Evolutionary conservation across 2,888 invertebrate genomes (phyloP).

Genomic region (Polydesmus complanatus): DNA sequence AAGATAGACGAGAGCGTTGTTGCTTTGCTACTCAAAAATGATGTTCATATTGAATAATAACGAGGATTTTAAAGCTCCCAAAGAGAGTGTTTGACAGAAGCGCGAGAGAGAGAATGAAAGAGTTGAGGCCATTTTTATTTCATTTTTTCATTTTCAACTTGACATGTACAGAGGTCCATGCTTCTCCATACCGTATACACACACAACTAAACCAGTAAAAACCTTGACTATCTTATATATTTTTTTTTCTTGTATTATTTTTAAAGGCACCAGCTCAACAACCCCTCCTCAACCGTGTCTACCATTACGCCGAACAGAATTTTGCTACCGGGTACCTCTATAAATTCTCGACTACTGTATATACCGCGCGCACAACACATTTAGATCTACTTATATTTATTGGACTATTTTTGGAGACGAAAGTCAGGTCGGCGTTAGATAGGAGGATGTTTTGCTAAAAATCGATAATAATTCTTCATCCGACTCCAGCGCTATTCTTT

Average conservation of each 20-base stretch:
- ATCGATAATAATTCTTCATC: background rate
- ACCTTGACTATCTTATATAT: too few species aligned
- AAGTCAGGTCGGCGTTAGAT: background rate
- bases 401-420: background rate
- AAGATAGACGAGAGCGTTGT: background rate
- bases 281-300: too few species aligned
- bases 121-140: background rate
- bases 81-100: background rate
- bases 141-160: too few species aligned
- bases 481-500: too few species aligned
- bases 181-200: too few species aligned
- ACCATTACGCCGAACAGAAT: too few species aligned
- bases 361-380: background rate
- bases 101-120: background rate
- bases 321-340: too few species aligned
- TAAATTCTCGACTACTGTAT: too few species aligned
- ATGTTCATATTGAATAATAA: background rate
- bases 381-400: background rate
- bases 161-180: too few species aligned
- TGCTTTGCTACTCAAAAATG: background rate
- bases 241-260: too few species aligned
- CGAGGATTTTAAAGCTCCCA: background rate
- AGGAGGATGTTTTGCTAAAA: background rate
- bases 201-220: too few species aligned
- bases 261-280: too few species aligned